Evolutionary conservation across 1,140 invertebrate genomes (phyloP).

Genomic region (Brachionus calyciflorus): DNA sequence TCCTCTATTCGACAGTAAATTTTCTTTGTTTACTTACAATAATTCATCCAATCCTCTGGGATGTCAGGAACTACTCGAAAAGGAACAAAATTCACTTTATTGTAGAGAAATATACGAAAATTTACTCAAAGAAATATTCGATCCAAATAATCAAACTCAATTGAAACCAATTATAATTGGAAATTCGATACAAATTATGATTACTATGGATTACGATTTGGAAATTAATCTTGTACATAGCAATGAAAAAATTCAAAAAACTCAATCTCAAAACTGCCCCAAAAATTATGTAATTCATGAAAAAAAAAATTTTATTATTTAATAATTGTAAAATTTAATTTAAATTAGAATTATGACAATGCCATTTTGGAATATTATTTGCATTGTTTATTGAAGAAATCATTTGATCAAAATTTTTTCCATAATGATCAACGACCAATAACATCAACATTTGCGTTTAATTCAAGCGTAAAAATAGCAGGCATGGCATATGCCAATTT

Average conservation of each 20-base stretch:
- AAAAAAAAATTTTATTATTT: background rate
- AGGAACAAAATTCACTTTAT: constrained; percentile 41
- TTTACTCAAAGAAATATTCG: constrained; percentile 33
- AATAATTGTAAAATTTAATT: too few species aligned
- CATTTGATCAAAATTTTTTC: constrained; percentile 45
- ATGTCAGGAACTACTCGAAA: constrained; percentile 26
- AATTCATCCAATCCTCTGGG: constrained; percentile 2
- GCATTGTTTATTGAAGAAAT: constrained; percentile 39
- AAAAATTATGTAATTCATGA: constrained; percentile 20
- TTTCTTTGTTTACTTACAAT: constrained; percentile 36
- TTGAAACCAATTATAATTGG: constrained; percentile 41
- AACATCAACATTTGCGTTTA: constrained; percentile 35
- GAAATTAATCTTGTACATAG: constrained; percentile 41
- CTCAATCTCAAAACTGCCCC: background rate
- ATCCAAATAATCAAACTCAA: constrained; percentile 20
- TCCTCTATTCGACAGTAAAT: constrained; percentile 26
- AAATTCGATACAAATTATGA: constrained; percentile 46
- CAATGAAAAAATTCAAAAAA: background rate
- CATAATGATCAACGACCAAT: constrained; percentile 32
- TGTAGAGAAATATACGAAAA: constrained; percentile 43
- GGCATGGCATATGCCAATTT: constrained; percentile 43
- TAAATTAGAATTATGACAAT: constrained; percentile 37
- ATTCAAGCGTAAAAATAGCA: constrained; percentile 39
- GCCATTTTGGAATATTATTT: constrained; percentile 42
- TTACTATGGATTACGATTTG: constrained; percentile 21